phyloP scores from a whole-genome alignment of 2,113 vertebrate genomes.

The Ovis canadensis region DNA sequence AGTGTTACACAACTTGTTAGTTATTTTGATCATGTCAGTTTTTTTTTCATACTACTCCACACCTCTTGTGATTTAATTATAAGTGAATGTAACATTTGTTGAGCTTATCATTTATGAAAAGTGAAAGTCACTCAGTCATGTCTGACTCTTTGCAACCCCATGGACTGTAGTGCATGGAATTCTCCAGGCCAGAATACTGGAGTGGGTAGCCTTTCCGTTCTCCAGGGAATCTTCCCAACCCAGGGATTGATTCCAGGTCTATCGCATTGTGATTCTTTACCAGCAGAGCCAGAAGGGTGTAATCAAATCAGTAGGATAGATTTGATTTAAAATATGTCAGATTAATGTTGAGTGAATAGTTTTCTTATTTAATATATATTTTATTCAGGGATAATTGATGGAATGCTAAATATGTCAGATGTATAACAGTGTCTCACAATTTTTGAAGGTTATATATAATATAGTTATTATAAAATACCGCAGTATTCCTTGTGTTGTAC shows the following conservation, averaged over 20 bases:
- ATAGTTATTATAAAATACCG: neutral
- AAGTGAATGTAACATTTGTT: neutral
- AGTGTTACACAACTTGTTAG: neutral
- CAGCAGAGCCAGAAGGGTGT: neutral
- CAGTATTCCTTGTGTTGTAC: neutral
- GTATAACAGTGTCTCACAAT: neutral
- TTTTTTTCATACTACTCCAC: neutral
- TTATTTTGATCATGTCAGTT: neutral
- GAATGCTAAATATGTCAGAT: neutral
- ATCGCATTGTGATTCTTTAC: neutral
- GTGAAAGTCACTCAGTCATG: neutral
- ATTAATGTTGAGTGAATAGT: slow-evolving; percentile 22
- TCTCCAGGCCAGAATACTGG: neutral
- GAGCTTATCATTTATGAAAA: neutral
- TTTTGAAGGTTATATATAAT: neutral
- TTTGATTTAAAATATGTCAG: neutral
- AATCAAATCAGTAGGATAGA: neutral
- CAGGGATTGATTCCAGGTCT: neutral
- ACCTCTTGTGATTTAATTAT: neutral
- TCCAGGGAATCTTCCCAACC: neutral
- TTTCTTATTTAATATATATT: neutral
- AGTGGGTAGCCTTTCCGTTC: neutral
- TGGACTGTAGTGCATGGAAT: neutral
- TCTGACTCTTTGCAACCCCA: neutral
- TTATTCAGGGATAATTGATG: neutral